phyloP scores from a whole-genome alignment of 1,140 invertebrate species.

The Macrotrachela quadricornifera region DNA sequence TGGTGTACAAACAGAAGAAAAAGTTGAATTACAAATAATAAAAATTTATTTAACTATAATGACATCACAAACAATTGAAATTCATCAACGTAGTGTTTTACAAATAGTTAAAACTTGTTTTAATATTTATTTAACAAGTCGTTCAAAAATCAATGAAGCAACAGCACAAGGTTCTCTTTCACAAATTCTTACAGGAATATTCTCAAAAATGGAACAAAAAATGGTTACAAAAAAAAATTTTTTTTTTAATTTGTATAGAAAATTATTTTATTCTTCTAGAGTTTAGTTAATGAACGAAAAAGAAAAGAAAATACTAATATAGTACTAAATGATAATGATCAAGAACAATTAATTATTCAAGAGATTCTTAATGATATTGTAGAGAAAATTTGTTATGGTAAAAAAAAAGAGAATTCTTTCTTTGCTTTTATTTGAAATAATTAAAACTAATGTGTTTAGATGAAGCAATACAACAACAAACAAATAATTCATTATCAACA shows the following conservation, averaged over 20 bases:
- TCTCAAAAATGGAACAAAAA: neutral
- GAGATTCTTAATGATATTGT: too few species aligned
- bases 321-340: too few species aligned
- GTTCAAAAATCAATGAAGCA: neutral
- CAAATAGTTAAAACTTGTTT: slow-evolving; percentile 23
- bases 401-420: too few species aligned
- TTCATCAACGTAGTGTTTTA: slow-evolving; percentile 85
- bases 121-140: neutral
- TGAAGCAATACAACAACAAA: too few species aligned
- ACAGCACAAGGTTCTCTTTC: neutral
- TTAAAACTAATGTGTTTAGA: too few species aligned
- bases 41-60: slow-evolving; percentile 66
- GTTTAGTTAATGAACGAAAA: slow-evolving; percentile 39
- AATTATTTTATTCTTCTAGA: slow-evolving; percentile 33
- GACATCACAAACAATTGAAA: slow-evolving; percentile 87
- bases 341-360: too few species aligned
- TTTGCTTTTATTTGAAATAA: too few species aligned
- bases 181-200: neutral
- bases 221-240: too few species aligned
- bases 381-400: too few species aligned
- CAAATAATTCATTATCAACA: too few species aligned
- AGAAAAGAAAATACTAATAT: too few species aligned
- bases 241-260: neutral
- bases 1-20: slow-evolving; percentile 90
- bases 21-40: slow-evolving; percentile 92